Conservation (phyloP, 2,888 invertebrate species). For the Emmelina monodactyla region DNA sequence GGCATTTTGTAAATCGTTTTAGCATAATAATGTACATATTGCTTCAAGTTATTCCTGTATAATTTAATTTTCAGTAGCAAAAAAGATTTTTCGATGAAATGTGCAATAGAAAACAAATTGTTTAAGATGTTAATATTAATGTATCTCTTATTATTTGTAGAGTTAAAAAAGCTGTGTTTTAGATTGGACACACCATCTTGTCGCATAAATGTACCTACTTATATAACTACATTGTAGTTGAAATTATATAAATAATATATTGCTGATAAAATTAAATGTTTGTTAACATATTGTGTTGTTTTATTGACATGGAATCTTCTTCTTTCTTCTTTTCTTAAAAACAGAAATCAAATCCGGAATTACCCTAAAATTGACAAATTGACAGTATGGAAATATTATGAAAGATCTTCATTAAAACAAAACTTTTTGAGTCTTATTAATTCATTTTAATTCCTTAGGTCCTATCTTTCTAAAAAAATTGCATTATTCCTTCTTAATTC, state of each 20-base stretch:
- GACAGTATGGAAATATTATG: too few species aligned
- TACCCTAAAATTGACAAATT: too few species aligned
- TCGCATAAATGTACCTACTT: slow-evolving; percentile 32
- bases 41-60: slow-evolving; percentile 1
- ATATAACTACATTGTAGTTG: slow-evolving; percentile 46
- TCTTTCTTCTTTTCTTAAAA: too few species aligned
- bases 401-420: too few species aligned
- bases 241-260: slow-evolving; percentile 64
- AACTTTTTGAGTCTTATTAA: too few species aligned
- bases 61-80: slow-evolving; percentile 18
- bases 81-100: slow-evolving; percentile 36
- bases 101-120: slow-evolving; percentile 48
- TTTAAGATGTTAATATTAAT: neutral
- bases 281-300: slow-evolving; percentile 44
- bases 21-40: neutral
- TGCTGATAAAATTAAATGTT: slow-evolving; percentile 64
- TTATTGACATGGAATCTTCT: too few species aligned
- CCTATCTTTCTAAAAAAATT: too few species aligned
- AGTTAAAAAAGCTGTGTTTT: slow-evolving; percentile 37
- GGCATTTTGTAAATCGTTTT: slow-evolving; percentile 15
- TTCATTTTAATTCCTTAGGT: too few species aligned
- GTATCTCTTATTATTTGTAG: slow-evolving; percentile 8
- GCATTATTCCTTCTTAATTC: too few species aligned
- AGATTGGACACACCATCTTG: slow-evolving; percentile 27
- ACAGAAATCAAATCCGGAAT: too few species aligned